Conservation (phyloP, 2,888 invertebrate genomes). For the Lymantria monacha region DNA sequence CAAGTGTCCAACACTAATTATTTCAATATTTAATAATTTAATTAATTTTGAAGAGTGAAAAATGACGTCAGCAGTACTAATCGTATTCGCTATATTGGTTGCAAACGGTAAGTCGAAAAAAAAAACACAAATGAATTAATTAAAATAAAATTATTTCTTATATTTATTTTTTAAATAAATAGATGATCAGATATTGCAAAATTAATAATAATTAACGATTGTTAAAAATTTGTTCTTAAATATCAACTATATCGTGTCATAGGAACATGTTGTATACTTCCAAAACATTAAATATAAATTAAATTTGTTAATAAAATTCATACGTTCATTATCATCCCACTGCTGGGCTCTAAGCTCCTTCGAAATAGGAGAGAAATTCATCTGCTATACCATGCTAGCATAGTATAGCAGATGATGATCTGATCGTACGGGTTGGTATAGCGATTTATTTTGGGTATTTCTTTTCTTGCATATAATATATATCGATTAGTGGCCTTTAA, state of each 20-base stretch:
- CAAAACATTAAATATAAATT: too few relatives aligned
- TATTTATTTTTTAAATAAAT: background rate
- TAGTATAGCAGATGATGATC: too few relatives aligned
- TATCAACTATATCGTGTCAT: too few relatives aligned
- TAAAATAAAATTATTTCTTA: constrained; percentile 1
- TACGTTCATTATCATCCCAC: background rate
- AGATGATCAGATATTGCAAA: background rate
- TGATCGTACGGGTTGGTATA: too few relatives aligned
- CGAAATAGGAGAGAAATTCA: too few relatives aligned
- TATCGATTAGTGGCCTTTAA: too few relatives aligned
- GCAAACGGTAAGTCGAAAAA: constrained; percentile 60
- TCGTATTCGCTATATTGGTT: constrained; percentile 57
- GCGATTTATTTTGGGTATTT: too few relatives aligned
- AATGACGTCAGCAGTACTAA: constrained; percentile 50
- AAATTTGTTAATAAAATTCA: too few relatives aligned
- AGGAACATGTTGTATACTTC: too few relatives aligned
- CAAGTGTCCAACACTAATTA: constrained; percentile 37
- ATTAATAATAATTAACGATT: background rate
- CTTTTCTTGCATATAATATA: too few relatives aligned
- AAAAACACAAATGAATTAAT: constrained; percentile 2
- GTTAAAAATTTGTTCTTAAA: background rate
- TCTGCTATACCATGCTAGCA: too few relatives aligned
- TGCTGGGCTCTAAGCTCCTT: background rate
- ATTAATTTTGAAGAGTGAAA: constrained; percentile 35
- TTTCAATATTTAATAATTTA: constrained; percentile 21